phyloP scores from a whole-genome alignment of 2,113 vertebrate genomes.

The Oryzias woworae region DNA sequence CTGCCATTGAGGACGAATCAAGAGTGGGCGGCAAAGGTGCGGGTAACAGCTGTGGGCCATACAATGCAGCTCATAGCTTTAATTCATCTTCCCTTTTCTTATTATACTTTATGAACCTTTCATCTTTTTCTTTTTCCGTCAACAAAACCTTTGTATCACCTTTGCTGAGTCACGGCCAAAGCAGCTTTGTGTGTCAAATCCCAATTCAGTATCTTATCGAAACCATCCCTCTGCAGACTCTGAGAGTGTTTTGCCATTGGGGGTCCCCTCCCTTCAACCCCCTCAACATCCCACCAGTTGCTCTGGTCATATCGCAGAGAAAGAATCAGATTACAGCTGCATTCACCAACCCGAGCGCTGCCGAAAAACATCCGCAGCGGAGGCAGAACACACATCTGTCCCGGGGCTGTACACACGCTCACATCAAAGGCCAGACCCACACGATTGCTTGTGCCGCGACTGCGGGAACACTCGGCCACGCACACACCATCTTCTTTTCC shows the following conservation, averaged over 20 bases:
- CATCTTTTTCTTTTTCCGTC: too few relatives aligned
- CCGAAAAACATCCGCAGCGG: conserved; percentile 1
- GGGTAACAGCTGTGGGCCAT: too few relatives aligned
- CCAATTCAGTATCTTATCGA: neutral
- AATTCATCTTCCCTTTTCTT: too few relatives aligned
- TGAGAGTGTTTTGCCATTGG: neutral
- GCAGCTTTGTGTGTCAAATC: neutral
- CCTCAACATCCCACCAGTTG: neutral
- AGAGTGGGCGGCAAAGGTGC: too few relatives aligned
- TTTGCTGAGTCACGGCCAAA: neutral
- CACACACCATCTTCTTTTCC: conserved; percentile 28
- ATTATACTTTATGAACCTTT: too few relatives aligned
- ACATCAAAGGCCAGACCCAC: conserved; percentile 15
- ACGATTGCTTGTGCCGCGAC: conserved; percentile 4
- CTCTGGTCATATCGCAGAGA: neutral
- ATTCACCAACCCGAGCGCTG: conserved; percentile 11
- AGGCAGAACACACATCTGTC: conserved; percentile 23
- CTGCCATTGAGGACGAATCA: too few relatives aligned
- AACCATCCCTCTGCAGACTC: neutral
- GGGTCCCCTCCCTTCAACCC: rapidly evolving
- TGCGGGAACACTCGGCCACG: conserved; percentile 16
- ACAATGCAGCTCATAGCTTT: too few relatives aligned
- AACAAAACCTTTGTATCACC: neutral
- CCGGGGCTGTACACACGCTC: conserved; percentile 19
- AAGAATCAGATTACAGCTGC: neutral